Conservation (phyloP, 1,140 invertebrate species). For the Drosophila lowei region DNA sequence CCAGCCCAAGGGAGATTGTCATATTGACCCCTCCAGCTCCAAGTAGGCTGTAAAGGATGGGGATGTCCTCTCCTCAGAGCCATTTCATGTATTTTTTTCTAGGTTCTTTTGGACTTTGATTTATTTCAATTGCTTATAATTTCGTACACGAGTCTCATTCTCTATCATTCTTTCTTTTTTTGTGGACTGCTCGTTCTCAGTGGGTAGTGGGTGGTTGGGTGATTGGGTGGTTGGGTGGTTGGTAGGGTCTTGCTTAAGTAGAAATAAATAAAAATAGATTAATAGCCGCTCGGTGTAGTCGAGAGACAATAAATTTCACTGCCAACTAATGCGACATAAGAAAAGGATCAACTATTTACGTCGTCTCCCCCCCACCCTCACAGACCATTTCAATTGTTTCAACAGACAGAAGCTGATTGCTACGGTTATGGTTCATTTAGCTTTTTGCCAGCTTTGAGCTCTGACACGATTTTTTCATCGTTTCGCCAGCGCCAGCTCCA, state of each 20-base stretch:
- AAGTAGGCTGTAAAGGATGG: too few relatives aligned
- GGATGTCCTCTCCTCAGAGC: too few relatives aligned
- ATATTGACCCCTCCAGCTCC: too few relatives aligned
- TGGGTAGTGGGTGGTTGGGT: neutral
- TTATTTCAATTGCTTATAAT: slow-evolving; percentile 80
- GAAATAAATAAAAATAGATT: slow-evolving; percentile 77
- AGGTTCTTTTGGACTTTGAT: slow-evolving; percentile 73
- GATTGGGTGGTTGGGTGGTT: neutral
- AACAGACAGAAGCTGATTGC: slow-evolving; percentile 15
- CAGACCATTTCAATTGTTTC: neutral
- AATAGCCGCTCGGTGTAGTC: slow-evolving; percentile 56
- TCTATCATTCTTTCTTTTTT: neutral
- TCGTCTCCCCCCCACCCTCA: neutral
- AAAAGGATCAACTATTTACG: slow-evolving; percentile 29
- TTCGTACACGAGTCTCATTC: slow-evolving; percentile 54
- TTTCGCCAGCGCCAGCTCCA: neutral
- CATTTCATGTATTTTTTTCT: neutral
- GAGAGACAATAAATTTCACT: slow-evolving; percentile 54
- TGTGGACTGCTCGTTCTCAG: neutral
- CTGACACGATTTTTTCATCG: slow-evolving; percentile 27
- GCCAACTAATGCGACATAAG: slow-evolving; percentile 17
- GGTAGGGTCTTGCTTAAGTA: slow-evolving; percentile 49
- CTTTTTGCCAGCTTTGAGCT: slow-evolving; percentile 29
- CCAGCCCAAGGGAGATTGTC: too few relatives aligned
- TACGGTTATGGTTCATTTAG: slow-evolving; percentile 45